Evolutionary conservation across 2,113 vertebrate genomes (phyloP), one percentile per base, ranked within the genome.

Genomic region (Prunella fulvescens): DNA sequence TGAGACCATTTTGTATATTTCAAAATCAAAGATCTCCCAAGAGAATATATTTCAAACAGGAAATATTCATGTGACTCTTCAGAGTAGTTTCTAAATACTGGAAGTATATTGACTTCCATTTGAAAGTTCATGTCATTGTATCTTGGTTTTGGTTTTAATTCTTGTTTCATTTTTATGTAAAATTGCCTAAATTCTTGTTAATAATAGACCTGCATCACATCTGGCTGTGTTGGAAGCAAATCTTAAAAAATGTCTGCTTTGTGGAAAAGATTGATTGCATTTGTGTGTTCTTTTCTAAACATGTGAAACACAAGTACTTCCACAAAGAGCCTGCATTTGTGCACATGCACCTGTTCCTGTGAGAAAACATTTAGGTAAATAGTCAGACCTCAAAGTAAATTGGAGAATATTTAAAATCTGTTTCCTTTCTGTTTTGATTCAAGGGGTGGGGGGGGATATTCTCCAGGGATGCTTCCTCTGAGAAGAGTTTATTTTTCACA

Each of bases 371-470:
- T 83, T 31, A 83, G 42, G 50, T 35, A 18, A 19, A 4, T 5
- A 84, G 50, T 29, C 18, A 51, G 62, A 48, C 76, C 54, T 72
- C 61, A 60, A 65, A 93, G 77, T 10, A 87, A 79, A 26, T 40
- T 18, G 37, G 62, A 77, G 29, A 85, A 31, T 11, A 16, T 80
- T 73, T 81, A 14, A 61, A 76, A 72, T 82, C 40, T 57, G 7
- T 74, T 92, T 84, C 45, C 65, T 92, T 86, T 33, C 62, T 86
- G 62, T 42, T 90, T 70, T 61, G 45, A 50, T 81, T 88, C 13
- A 65, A 57, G 54, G 35, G 2, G 1, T 64, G 14, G 22, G 40
- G 3, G 3, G 3, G n/a, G 15, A 0, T 62, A 19, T 82, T 71
- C 61, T 87, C n/a, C 37, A 80, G 67, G 26, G 66, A 47, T 0